A percentile compares a stretch with the other conserved stretches of the same genome.
Evolutionary conservation across 2,113 vertebrate genomes (phyloP).

Genomic region (Spilogale gracilis): DNA sequence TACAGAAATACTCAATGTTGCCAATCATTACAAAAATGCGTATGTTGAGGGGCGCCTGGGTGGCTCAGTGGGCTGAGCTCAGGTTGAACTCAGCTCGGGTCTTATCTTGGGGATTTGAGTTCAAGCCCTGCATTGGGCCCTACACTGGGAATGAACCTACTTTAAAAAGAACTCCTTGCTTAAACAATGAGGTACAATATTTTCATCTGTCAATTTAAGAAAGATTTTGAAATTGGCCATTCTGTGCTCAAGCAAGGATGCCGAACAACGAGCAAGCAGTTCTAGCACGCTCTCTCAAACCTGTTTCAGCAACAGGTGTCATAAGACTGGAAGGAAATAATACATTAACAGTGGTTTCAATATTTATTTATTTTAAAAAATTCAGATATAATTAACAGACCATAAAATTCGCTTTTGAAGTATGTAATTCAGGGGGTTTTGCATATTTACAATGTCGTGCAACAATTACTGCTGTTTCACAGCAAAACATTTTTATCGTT

Average conservation of each 20-base stretch:
- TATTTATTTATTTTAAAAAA: neutral
- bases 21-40: neutral
- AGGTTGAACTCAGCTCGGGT: neutral
- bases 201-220: neutral
- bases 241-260: neutral
- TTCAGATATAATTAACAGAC: neutral
- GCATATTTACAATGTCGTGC: neutral
- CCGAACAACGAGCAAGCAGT: neutral
- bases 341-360: neutral
- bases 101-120: neutral
- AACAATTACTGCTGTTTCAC: neutral
- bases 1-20: neutral
- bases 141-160: neutral
- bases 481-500: neutral
- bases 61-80: neutral
- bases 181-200: neutral
- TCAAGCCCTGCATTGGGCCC: neutral
- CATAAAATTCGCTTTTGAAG: neutral
- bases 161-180: neutral
- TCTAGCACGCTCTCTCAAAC: neutral
- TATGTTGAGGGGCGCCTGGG: neutral
- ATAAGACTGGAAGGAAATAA: slow-evolving; percentile 3
- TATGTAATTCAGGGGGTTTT: neutral
- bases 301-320: neutral
- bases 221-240: neutral